Conservation (phyloP, 1,140 invertebrate genomes). For the Teleogryllus occipitalis region DNA sequence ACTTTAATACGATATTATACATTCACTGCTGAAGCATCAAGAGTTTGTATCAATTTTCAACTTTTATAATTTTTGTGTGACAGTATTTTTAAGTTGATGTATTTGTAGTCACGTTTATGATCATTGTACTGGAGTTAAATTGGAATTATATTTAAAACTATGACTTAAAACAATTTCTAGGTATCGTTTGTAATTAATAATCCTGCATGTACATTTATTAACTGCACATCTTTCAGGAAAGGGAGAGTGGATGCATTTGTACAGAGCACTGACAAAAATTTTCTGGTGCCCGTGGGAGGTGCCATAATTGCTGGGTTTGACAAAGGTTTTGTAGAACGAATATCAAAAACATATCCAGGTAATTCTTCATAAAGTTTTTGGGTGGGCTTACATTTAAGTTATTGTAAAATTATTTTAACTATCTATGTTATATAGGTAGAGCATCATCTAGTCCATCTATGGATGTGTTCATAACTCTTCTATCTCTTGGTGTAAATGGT, state of each 20-base stretch:
- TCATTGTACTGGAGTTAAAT: too few species aligned
- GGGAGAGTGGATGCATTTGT: constrained; percentile 73
- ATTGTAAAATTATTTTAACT: background rate
- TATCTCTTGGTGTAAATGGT: constrained; percentile 61
- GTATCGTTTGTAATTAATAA: too few species aligned
- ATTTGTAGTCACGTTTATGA: too few species aligned
- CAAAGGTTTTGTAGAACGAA: constrained; percentile 50
- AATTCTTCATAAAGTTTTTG: constrained; percentile 18
- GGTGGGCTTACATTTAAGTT: background rate
- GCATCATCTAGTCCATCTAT: constrained; percentile 65
- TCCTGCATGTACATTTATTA: too few species aligned
- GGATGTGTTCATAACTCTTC: constrained; percentile 74
- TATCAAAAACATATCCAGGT: constrained; percentile 71
- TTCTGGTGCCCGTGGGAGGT: constrained; percentile 81
- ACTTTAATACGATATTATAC: too few species aligned
- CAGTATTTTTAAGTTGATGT: too few species aligned
- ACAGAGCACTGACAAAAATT: constrained; percentile 85
- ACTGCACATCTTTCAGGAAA: constrained; percentile 34
- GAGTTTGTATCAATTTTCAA: too few species aligned
- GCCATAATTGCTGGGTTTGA: constrained; percentile 72
- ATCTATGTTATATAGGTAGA: constrained; percentile 40
- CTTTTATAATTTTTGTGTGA: too few species aligned
- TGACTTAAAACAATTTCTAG: too few species aligned
- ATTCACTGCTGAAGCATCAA: too few species aligned
- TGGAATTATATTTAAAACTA: too few species aligned